Conservation (phyloP, 2,888 invertebrate species). For the Phengaris alcon region DNA sequence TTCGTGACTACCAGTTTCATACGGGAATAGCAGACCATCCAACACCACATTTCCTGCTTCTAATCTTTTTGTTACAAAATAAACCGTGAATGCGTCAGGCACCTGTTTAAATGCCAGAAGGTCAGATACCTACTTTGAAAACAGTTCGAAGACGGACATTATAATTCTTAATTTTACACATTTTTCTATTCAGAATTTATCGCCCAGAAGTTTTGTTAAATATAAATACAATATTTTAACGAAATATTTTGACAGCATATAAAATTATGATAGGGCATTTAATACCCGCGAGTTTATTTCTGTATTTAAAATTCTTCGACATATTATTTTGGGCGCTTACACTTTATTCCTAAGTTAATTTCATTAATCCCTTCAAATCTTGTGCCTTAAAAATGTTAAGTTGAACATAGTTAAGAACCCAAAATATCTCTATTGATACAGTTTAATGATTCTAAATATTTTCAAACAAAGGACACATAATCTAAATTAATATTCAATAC, state of each 20-base stretch:
- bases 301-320: not conserved
- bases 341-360: not conserved
- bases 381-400: too few species aligned
- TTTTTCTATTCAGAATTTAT: slow-evolving; percentile 8
- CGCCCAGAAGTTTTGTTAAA: not conserved
- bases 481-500: slow-evolving; percentile 37
- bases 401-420: not conserved
- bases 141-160: not conserved
- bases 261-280: not conserved
- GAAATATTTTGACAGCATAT: not conserved
- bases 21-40: not conserved
- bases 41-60: not conserved
- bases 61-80: slow-evolving; percentile 1
- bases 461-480: slow-evolving; percentile 26
- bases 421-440: slow-evolving; percentile 12
- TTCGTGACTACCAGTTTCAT: not conserved
- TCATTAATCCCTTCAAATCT: not conserved
- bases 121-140: not conserved
- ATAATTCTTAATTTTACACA: slow-evolving; percentile 3
- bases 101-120: slow-evolving; percentile 7
- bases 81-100: not conserved
- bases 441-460: slow-evolving; percentile 20
- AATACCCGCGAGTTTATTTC: not conserved
- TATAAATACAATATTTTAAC: slow-evolving; percentile 12
- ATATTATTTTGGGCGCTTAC: not conserved